Evolutionary conservation across 2,113 vertebrate genomes (phyloP).

Genomic region (Coracopsis vasa): DNA sequence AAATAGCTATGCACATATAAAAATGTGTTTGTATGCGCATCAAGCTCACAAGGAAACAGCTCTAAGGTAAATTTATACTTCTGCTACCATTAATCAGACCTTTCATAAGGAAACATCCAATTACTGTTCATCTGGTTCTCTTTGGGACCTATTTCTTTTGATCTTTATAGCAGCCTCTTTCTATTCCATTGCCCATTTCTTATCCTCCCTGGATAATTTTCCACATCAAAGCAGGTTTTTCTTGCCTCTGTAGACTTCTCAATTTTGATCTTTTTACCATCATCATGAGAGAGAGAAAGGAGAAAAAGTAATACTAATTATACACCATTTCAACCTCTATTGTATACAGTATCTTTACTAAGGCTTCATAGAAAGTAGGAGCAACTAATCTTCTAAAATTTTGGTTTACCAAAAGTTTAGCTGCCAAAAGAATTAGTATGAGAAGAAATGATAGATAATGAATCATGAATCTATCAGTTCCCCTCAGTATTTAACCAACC

Average conservation of each 20-base stretch:
- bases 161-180: constrained; percentile 37
- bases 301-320: neutral
- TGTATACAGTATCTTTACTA: neutral
- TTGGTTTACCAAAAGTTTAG: neutral
- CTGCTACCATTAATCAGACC: neutral
- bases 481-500: neutral
- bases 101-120: constrained; percentile 35
- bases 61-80: constrained; percentile 31
- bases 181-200: constrained; percentile 5
- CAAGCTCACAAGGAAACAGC: neutral
- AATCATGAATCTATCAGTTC: neutral
- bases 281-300: neutral
- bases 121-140: constrained; percentile 27
- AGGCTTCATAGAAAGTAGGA: neutral
- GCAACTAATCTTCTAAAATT: neutral
- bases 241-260: constrained; percentile 13
- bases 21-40: neutral
- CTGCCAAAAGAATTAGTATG: neutral
- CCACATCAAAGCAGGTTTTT: constrained; percentile 56
- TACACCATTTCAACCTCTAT: neutral
- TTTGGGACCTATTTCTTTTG: constrained; percentile 53
- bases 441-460: neutral
- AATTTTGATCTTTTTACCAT: constrained; percentile 17
- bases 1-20: neutral
- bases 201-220: constrained; percentile 45